Evolutionary conservation across 2,113 vertebrate genomes (phyloP).

Genomic region (Plotosus lineatus): DNA sequence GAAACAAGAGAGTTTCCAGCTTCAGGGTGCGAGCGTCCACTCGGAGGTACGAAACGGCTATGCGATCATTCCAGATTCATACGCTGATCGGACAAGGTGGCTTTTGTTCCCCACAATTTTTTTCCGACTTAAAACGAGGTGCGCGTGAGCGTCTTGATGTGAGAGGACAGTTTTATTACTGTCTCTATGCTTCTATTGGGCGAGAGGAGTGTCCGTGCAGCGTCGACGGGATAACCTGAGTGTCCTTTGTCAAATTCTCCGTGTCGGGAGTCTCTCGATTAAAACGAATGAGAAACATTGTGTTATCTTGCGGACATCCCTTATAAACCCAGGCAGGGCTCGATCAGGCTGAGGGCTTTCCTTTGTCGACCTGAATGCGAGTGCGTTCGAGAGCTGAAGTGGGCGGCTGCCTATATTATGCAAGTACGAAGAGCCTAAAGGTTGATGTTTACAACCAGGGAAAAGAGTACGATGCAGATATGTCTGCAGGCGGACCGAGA

Average conservation of each 20-base stretch:
- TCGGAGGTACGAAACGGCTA: not conserved
- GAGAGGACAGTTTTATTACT: not conserved
- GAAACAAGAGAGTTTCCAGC: too few relatives aligned
- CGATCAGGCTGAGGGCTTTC: not conserved
- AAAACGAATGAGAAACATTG: constrained; percentile 45
- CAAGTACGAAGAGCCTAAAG: constrained; percentile 10
- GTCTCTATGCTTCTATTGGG: too few relatives aligned
- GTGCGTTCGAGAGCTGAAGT: not conserved
- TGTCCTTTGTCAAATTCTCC: too few relatives aligned
- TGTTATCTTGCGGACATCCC: constrained; percentile 19
- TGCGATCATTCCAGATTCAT: not conserved
- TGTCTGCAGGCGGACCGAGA: constrained; percentile 20
- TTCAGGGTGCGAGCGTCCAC: not conserved
- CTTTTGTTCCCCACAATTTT: too few relatives aligned
- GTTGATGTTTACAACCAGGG: not conserved
- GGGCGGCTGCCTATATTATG: constrained; percentile 32
- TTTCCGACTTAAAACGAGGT: too few relatives aligned
- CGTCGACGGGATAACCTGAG: not conserved
- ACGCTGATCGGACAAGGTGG: not conserved
- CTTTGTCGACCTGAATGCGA: constrained; percentile 13
- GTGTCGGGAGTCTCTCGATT: constrained; percentile 8
- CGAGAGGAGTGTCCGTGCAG: not conserved
- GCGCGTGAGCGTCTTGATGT: too few relatives aligned
- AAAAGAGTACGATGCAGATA: constrained; percentile 23
- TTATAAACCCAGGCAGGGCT: constrained; percentile 3